These are phyloP conservation scores for Euglossa dilemma DNA, from an alignment of 1,140 invertebrate genomes.

Conservation along the genomic window DNA sequence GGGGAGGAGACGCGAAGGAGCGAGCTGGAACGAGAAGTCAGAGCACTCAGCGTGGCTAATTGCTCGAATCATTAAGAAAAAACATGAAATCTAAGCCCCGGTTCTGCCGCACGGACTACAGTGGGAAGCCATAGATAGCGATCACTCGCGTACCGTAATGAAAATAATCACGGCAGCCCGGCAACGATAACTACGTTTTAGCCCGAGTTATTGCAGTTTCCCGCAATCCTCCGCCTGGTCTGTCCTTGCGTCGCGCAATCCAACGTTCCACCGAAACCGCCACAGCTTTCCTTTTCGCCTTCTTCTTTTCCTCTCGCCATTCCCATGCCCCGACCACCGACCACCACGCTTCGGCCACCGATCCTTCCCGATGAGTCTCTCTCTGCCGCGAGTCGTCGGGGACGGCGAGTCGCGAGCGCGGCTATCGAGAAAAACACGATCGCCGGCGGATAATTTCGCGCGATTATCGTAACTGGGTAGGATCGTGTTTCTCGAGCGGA, in stretches of 20 bases:
- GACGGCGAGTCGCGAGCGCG: not conserved
- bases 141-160: constrained; percentile 79
- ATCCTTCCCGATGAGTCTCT: no score
- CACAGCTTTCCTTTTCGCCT: no score
- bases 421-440: not conserved
- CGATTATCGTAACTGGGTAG: constrained; percentile 28
- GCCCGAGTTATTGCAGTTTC: constrained; percentile 61
- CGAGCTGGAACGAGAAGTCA: constrained; percentile 78
- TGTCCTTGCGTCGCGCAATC: constrained; percentile 53
- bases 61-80: constrained; percentile 83
- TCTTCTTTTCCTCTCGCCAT: no score
- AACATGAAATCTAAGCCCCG: constrained; percentile 80
- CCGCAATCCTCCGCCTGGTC: constrained; percentile 50
- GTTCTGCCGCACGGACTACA: constrained; percentile 64
- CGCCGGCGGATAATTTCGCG: not conserved
- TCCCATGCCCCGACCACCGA: no score
- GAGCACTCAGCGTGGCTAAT: constrained; percentile 82
- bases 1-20: constrained; percentile 64
- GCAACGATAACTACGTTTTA: constrained; percentile 71
- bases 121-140: constrained; percentile 79
- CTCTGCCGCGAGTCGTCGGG: no score
- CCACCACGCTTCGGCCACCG: no score
- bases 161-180: constrained; percentile 80
- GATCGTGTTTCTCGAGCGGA: constrained; percentile 13
- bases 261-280: not conserved